phyloP scores from a whole-genome alignment of 1,140 invertebrate species.

The Palaemon carinicauda region DNA sequence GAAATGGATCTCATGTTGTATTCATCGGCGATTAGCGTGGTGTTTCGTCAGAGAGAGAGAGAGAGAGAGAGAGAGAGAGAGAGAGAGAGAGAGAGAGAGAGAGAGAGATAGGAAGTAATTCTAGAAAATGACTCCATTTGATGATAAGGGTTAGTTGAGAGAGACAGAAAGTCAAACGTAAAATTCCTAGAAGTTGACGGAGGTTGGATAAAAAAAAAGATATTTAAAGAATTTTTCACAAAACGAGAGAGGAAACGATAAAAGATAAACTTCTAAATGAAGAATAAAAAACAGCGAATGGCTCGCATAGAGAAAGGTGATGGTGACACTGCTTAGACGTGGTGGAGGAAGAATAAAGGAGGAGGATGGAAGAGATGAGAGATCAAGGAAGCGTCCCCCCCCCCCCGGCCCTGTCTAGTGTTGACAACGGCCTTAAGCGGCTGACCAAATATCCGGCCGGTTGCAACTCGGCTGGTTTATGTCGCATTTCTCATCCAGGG shows the following conservation, averaged over 20 bases:
- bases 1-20: not conserved
- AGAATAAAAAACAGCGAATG: too few species aligned
- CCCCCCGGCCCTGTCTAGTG: not conserved
- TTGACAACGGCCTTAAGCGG: constrained; percentile 16
- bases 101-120: not conserved
- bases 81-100: not conserved
- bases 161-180: not conserved
- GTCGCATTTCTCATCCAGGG: constrained; percentile 10
- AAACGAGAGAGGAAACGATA: not conserved
- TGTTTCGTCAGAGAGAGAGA: not conserved
- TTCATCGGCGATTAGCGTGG: not conserved
- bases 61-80: constrained; percentile 5
- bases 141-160: not conserved
- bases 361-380: not conserved
- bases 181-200: not conserved
- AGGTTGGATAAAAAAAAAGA: not conserved
- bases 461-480: not conserved
- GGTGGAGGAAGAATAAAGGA: not conserved
- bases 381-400: not conserved
- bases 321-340: too few species aligned
- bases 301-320: not conserved
- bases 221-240: not conserved
- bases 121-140: not conserved
- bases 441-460: constrained; percentile 21
- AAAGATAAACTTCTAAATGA: not conserved